A percentile compares a stretch with the other conserved stretches of the same genome.
Conservation (phyloP, 2,888 invertebrate genomes). For the Epinotia bilunana region DNA sequence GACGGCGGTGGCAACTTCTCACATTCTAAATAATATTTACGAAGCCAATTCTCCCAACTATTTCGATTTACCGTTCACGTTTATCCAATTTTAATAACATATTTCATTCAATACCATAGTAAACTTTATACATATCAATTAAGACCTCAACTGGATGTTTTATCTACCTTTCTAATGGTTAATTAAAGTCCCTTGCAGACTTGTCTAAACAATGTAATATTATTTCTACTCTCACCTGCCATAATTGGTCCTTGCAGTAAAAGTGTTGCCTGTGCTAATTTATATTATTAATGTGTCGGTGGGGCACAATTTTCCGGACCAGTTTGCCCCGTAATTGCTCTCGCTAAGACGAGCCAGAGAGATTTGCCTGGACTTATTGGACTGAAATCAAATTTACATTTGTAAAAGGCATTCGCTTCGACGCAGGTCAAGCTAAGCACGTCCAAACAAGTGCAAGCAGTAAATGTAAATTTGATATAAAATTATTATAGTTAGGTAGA, state of each 20-base stretch:
- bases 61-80: not conserved
- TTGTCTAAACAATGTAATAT: constrained; percentile 16
- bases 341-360: not conserved
- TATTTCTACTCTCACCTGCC: constrained; percentile 29
- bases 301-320: constrained; percentile 42
- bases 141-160: not conserved
- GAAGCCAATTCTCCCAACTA: not conserved
- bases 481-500: not conserved
- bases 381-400: not conserved
- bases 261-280: constrained; percentile 35
- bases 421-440: not conserved
- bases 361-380: not conserved
- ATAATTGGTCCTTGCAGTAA: constrained; percentile 29
- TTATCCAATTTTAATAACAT: not conserved
- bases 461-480: not conserved
- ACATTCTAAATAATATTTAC: not conserved
- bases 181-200: not conserved
- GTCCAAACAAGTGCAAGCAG: not conserved
- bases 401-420: not conserved
- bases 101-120: not conserved
- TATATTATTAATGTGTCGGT: constrained; percentile 44
- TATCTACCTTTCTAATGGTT: not conserved
- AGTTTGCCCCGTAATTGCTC: constrained; percentile 42
- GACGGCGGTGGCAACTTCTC: not conserved
- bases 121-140: no score